phyloP scores from a whole-genome alignment of 2,797 vertebrate species.

The Pseudotriccus pelzelni region DNA sequence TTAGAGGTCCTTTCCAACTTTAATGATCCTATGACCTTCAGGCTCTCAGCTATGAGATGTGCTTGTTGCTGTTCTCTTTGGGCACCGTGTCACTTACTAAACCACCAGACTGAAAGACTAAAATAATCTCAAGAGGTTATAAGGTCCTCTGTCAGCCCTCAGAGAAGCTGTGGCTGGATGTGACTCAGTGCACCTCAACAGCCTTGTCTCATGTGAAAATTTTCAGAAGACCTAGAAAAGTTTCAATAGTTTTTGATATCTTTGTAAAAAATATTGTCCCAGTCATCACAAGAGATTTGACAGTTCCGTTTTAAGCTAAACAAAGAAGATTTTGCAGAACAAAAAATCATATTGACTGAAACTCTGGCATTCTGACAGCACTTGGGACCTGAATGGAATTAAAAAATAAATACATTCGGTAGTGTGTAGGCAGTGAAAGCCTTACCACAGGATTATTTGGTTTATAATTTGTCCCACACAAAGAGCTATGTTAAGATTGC shows the following conservation, averaged over 20 bases:
- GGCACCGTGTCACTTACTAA: background rate
- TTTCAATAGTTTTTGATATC: background rate
- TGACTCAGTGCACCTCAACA: background rate
- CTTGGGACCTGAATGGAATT: background rate
- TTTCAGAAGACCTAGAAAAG: background rate
- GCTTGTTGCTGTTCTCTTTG: background rate
- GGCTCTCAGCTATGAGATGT: background rate
- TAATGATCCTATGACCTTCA: background rate
- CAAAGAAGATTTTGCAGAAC: background rate
- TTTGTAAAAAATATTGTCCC: background rate
- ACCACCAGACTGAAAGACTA: background rate
- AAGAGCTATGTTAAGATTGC: background rate
- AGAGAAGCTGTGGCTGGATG: background rate
- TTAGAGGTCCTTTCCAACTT: background rate
- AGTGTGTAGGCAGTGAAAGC: background rate
- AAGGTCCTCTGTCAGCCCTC: background rate
- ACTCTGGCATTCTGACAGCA: background rate
- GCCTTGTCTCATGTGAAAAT: background rate
- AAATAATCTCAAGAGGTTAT: background rate
- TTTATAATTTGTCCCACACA: background rate
- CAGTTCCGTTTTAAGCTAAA: background rate
- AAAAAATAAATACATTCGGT: background rate
- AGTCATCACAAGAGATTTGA: background rate
- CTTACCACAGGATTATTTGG: background rate
- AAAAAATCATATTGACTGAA: background rate